Evolutionary conservation across 2,797 vertebrate genomes (phyloP), one percentile per base, ranked within the genome.

Genomic region (Phaenicophaeus curvirostris): DNA sequence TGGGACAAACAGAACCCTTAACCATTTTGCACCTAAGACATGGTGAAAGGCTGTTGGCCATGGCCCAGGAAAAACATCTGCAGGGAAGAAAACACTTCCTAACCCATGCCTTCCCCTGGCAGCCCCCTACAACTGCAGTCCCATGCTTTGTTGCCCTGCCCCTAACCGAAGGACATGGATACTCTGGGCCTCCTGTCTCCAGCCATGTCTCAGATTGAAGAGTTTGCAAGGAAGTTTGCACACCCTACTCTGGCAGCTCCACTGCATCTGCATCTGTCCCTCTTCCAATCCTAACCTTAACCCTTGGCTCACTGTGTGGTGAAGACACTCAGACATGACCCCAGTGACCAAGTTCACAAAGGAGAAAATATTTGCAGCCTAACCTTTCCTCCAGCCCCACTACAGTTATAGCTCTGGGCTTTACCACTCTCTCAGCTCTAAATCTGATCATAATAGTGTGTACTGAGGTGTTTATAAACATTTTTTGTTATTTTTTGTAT

Each of bases 1-100:
- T 0, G 0, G 14, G 50, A 31, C 76, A 82, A 89, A 75, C 2
- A 72, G 71, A 48, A 72, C 3, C 4, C 1, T 33, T 19, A 10
- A 15, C 19, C 27, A 19, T 53, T 87, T 44, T 48, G 25, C 58
- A 68, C 0, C 2, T 6, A 11, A 17, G n/a, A 83, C 15, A 10
- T 59, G 30, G 30, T 8, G 8, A 15, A 42, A 66, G 33, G 50
- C 18, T 11, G 28, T 33, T 0, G 0, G 27, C 39, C 46, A 24
- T 0, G 0, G 68, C 48, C 15, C 30, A 53, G 13, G 11, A 6
- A 66, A 54, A 21, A 19, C 12, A 14, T 16, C 25, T 28, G 13
- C 28, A 63, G 5, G 11, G 44, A 13, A 46, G 48, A 80, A 88
- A 73, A 13, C 35, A 6, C 6, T 31, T 48, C 42, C 20, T 12